Percentiles rank a stretch among this genome's conserved stretches.
These are phyloP conservation scores for Eurypyga helias DNA, from an alignment of 2,113 vertebrate species.

Conservation along the genomic window DNA sequence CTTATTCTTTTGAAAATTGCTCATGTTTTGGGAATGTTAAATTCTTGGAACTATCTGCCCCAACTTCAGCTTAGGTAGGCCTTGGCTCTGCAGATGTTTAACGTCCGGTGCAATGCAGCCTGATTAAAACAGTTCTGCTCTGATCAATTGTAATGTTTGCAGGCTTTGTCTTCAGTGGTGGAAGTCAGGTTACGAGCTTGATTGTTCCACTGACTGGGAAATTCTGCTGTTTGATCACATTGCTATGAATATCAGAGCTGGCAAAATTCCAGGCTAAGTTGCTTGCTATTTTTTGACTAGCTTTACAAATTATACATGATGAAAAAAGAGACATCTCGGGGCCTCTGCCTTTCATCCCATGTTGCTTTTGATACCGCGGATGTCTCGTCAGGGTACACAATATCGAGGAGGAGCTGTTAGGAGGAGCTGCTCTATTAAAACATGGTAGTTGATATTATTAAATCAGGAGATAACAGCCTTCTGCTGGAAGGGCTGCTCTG, in stretches of 20 bases:
- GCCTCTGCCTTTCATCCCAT: not conserved
- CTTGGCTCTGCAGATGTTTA: not conserved
- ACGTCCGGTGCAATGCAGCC: not conserved
- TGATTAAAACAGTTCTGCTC: not conserved
- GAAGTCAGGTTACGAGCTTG: not conserved
- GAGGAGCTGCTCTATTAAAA: constrained; percentile 2
- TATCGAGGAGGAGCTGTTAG: not conserved
- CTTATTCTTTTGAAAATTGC: not conserved
- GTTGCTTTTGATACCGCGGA: not conserved
- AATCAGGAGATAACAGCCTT: not conserved
- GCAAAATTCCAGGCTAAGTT: not conserved
- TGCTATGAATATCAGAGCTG: not conserved
- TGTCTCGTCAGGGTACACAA: not conserved
- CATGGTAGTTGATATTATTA: not conserved
- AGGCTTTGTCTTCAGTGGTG: not conserved
- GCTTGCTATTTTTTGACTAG: not conserved
- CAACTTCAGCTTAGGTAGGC: not conserved
- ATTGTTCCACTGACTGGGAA: constrained; percentile 10
- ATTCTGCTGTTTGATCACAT: constrained; percentile 30
- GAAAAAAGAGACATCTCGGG: not conserved
- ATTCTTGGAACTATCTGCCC: not conserved
- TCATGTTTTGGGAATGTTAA: not conserved
- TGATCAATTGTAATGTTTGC: constrained; percentile 5
- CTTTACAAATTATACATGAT: constrained; percentile 16
- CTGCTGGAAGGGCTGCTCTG: not conserved